Base-by-base conservation (phyloP, 2,113 vertebrate species). In the Dromaius novaehollandiae region DNA sequence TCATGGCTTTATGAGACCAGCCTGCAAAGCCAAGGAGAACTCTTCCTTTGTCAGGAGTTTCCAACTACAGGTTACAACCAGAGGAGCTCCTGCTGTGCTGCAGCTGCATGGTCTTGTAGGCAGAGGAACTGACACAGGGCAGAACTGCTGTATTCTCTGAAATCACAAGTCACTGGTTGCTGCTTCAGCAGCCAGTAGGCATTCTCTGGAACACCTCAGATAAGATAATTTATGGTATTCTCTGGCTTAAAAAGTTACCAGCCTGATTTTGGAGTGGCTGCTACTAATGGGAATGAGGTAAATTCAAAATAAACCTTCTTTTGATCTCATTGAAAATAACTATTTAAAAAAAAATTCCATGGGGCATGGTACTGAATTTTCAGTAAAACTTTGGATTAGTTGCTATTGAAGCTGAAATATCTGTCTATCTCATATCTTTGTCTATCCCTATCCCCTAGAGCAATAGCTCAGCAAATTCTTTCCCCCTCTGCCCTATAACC, bases 391-490 rank as follows among this genome's bases (percentile, higher is more conserved):
- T 95, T 60, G 95, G 92, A 96, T 96, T 97, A 90, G 93, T 60
- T 94, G 58, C 93, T 90, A 95, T 22, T 95, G 90, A 94, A 81
- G 64, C 79, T 64, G 82, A 90, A 96, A 94, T 94, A 96, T 93
- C 63, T 91, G 68, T 65, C 87, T 87, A 70, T 66, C 85, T 96
- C 93, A 93, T 60, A 93, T 91, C 90, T 94, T 94, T 96, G 96
- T 97, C 95, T 96, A 25, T 63, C 94, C n/a, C 89, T 91, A 92
- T 94, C 89, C 90, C 36, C 75, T 75, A 88, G 30, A 93, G 55
- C 76, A 83, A 91, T 4, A 96, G 88, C 82, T 97, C 96, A 96
- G 95, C 96, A 96, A 94, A 96, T 97, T 97, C 93, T 89, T 97
- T 95, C 79, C 40, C 85, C 60, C 85, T 88, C 71, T 96, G 88